Percentiles rank a stretch among this genome's conserved stretches.
Evolutionary conservation across 2,888 invertebrate species (phyloP).

Genomic region (Esperia sulphurella): DNA sequence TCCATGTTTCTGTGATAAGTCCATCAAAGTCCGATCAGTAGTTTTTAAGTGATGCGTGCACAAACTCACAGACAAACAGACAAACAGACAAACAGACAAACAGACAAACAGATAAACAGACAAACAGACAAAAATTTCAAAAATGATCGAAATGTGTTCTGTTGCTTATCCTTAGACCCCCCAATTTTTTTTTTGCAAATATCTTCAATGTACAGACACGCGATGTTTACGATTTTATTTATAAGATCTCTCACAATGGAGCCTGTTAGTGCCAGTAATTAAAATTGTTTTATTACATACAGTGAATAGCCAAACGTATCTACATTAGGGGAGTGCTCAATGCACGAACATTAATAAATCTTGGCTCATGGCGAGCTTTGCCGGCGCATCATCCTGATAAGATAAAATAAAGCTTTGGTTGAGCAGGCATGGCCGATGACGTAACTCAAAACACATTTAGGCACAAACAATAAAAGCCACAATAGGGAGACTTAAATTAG

Average conservation of each 20-base stretch:
- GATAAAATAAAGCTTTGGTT: constrained; percentile 9
- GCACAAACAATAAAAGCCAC: constrained; percentile 6
- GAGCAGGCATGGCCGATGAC: constrained; percentile 3
- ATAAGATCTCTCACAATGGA: background rate
- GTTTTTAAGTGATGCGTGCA: too few species aligned
- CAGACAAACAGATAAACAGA: too few species aligned
- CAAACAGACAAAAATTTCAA: too few species aligned
- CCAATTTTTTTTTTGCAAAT: too few species aligned
- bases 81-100: too few species aligned
- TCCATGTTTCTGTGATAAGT: too few species aligned
- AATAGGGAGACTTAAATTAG: constrained; percentile 8
- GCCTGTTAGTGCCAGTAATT: background rate
- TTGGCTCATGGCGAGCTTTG: constrained; percentile 6
- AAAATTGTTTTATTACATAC: background rate
- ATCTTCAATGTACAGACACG: too few species aligned
- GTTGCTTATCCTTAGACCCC: too few species aligned
- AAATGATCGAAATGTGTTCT: too few species aligned
- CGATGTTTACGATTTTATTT: too few species aligned
- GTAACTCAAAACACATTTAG: constrained; percentile 7
- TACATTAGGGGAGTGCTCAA: constrained; percentile 9
- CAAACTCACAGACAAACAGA: too few species aligned
- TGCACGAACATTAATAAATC: constrained; percentile 11
- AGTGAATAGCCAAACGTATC: background rate
- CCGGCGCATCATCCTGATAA: constrained; percentile 10
- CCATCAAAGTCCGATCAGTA: too few species aligned